phyloP scores from a whole-genome alignment of 2,888 invertebrate species.

The Apoderus coryli region DNA sequence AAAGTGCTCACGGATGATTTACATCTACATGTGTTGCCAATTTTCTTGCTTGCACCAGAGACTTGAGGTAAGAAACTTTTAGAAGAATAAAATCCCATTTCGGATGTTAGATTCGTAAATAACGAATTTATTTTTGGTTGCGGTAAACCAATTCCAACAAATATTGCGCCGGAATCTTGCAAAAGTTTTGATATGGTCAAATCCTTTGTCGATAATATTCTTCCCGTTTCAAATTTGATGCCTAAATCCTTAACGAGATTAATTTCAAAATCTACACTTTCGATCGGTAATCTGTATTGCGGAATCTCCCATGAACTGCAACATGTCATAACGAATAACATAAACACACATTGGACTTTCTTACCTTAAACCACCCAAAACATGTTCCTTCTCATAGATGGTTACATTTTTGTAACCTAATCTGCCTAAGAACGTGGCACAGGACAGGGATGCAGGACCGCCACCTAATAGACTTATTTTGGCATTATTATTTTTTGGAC shows the following conservation, averaged over 20 bases:
- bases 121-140: slow-evolving; percentile 69
- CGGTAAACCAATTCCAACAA: slow-evolving; percentile 78
- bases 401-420: slow-evolving; percentile 85
- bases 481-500: slow-evolving; percentile 39
- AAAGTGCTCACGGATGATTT: slow-evolving; percentile 41
- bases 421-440: slow-evolving; percentile 88
- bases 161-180: slow-evolving; percentile 63
- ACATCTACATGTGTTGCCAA: slow-evolving; percentile 68
- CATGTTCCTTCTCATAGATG: slow-evolving; percentile 79
- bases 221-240: slow-evolving; percentile 68
- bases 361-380: slow-evolving; percentile 80
- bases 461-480: slow-evolving; percentile 85
- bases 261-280: slow-evolving; percentile 87
- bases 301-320: slow-evolving; percentile 88
- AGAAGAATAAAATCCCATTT: slow-evolving; percentile 89
- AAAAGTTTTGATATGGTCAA: slow-evolving; percentile 61
- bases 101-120: slow-evolving; percentile 55
- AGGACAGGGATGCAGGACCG: slow-evolving; percentile 92
- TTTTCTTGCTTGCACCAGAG: slow-evolving; percentile 66
- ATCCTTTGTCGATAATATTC: slow-evolving; percentile 54
- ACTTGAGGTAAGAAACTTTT: slow-evolving; percentile 87
- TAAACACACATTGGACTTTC: neutral
- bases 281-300: slow-evolving; percentile 86
- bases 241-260: slow-evolving; percentile 84
- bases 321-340: neutral